Base-by-base conservation (phyloP, 2,113 vertebrate genomes). In the Heterotilapia buettikoferi region DNA sequence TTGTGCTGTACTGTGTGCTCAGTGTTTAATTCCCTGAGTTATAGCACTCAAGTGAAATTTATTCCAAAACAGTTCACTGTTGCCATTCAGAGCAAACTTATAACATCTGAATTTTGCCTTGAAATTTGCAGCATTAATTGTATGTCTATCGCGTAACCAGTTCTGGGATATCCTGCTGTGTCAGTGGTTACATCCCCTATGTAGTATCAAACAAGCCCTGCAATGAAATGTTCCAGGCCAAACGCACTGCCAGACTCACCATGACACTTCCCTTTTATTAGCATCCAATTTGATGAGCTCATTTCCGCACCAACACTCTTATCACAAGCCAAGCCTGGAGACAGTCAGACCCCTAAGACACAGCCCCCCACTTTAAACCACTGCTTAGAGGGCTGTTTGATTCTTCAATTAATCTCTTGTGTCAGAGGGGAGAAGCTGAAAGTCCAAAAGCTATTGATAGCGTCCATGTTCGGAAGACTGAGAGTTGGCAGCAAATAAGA, bases 221-320 rank as follows among this genome's bases (percentile, higher is more conserved):
- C 66, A 26, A 29, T 85, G 71, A 91, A 88, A 89, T 40, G 63
- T 50, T 83, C 68, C 85, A 82, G 79, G 83, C 81, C 71, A 29
- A 82, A 82, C 52, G 6, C 7, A 9, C 84, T 81, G 89, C 90
- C 90, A 91, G 91, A 90, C 82, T 78, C 87, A 53, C 86, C 52
- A 90, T 78, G 80, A 86, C 88, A 85, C 83, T 81, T 90, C 61
- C 78, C 92, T 94, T 93, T 94, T 85, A 91, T 92, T 92, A 82
- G 54, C 90, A 52, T 92, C 94, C 91, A 90, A 92, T 92, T 87
- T 91, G 84, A 94, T 93, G 93, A 91, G 90, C 89, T 93, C 88
- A 91, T 85, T 87, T 94, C 91, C 84, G 6, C 26, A n/a, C 88
- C 88, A 84, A 79, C 83, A 63, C 92, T 89, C 84, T 93, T 63